Evolutionary conservation across 2,888 invertebrate species (phyloP).

Genomic region (Lasioglossum oenotherae): DNA sequence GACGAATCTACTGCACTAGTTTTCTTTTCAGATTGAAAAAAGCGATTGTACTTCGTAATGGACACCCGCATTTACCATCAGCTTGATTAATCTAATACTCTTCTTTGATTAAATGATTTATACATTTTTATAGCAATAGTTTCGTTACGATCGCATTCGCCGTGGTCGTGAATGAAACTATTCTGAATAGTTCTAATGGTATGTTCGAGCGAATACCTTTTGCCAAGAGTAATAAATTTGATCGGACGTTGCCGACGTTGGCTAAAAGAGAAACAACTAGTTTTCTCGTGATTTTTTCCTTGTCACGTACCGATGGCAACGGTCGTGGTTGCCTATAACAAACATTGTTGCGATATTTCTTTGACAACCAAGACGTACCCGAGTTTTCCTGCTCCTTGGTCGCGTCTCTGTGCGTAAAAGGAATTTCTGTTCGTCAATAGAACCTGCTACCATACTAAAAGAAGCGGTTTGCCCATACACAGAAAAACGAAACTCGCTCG

Average conservation of each 20-base stretch:
- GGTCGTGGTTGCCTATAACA: background rate
- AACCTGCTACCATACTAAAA: conserved; percentile 47
- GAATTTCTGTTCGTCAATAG: conserved; percentile 27
- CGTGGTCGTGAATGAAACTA: background rate
- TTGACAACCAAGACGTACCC: background rate
- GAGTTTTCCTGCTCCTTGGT: background rate
- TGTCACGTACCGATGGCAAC: background rate
- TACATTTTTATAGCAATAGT: background rate
- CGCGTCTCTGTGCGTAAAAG: conserved; percentile 25
- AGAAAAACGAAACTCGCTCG: conserved; percentile 47
- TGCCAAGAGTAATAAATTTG: background rate
- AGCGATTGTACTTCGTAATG: too few relatives aligned
- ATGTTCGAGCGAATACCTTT: background rate
- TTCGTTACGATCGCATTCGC: background rate
- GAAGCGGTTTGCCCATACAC: conserved; percentile 37
- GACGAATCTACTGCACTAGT: background rate
- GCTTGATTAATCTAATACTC: too few relatives aligned
- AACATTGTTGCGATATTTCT: conserved; percentile 23
- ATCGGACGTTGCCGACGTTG: background rate
- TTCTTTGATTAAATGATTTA: too few relatives aligned
- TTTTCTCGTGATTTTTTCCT: background rate
- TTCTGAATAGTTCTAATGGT: background rate
- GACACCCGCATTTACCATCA: too few relatives aligned
- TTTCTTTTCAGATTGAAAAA: background rate
- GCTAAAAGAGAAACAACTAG: background rate